Base-by-base conservation (phyloP, 2,888 invertebrate genomes). In the Gibbula magus region DNA sequence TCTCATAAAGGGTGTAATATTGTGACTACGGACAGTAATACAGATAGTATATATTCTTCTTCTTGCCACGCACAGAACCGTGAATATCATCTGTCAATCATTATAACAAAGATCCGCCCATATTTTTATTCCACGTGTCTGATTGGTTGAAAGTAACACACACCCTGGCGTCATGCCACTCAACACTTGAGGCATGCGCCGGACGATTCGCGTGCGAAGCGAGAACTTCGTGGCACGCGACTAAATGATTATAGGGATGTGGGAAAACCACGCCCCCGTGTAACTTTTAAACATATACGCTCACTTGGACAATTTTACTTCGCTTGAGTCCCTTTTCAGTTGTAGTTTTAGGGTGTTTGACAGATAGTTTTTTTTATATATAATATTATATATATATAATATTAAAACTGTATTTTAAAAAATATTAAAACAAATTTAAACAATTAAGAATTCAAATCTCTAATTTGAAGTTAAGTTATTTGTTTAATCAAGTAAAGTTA, bases 171-270 rank as follows among this genome's bases (percentile, higher is more conserved):
- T 61, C 29, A 61, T 29, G 61, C 61, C 61, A 61, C 61, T 61
- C 61, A 61, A 29, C 29, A 29, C 29, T 29, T 61, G 29, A 61
- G 61, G 61, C 61, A 61, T 61, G 61, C 61, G 61, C 61, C 61
- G 10, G 61, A 61, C 61, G 61, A 13, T 18, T 22, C 29, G 61
- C 61, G 61, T 29, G 61, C 29, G 61, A 61, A 25, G 61, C 13
- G 22, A 29, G 29, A 29, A 61, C 25, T 29, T 29, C 29, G 29
- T 61, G 61, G 61, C 61, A 61, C 61, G 61, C 61, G 61, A 61
- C 61, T 25, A 61, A 18, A 61, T 61, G 61, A 61, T 61, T 61
- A 61, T 29, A 61, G 61, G 61, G 61, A 25, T 61, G 61, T 61
- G 61, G 61, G 61, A 61, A 61, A 22, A 61, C 61, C 61, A 29